phyloP scores from a whole-genome alignment of 2,113 vertebrate species.

The Podilymbus podiceps region DNA sequence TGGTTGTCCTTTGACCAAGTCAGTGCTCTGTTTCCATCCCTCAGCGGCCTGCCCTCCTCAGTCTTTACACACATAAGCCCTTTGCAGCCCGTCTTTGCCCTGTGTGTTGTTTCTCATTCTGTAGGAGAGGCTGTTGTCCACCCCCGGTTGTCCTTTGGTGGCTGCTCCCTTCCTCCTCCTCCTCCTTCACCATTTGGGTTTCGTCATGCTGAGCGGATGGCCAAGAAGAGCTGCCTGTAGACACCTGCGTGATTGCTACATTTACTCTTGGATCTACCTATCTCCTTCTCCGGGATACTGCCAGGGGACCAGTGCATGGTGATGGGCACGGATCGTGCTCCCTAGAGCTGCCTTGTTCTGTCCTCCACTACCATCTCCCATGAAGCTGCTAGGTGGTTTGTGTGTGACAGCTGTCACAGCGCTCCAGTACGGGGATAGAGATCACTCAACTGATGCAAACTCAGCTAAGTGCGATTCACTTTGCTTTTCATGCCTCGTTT shows the following conservation, averaged over 20 bases:
- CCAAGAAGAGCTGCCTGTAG: background rate
- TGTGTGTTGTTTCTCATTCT: background rate
- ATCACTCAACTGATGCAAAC: background rate
- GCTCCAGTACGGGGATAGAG: background rate
- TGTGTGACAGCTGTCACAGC: background rate
- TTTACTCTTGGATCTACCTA: background rate
- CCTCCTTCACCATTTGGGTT: background rate
- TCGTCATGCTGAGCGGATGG: background rate
- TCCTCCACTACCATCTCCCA: background rate
- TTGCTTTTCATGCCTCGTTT: background rate
- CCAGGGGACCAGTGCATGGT: background rate
- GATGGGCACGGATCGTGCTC: background rate
- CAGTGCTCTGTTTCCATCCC: background rate
- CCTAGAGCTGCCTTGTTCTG: background rate
- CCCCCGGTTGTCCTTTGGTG: background rate
- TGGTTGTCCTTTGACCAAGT: background rate
- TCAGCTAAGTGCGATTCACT: background rate
- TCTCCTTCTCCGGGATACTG: background rate
- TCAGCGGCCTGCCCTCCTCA: background rate
- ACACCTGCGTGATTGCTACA: background rate
- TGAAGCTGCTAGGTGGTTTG: background rate
- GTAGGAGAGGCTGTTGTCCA: background rate
- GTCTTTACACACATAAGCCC: background rate
- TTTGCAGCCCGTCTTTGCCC: background rate
- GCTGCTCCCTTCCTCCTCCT: background rate